Base-by-base conservation (phyloP, 2,113 vertebrate genomes). In the Chaenocephalus aceratus region DNA sequence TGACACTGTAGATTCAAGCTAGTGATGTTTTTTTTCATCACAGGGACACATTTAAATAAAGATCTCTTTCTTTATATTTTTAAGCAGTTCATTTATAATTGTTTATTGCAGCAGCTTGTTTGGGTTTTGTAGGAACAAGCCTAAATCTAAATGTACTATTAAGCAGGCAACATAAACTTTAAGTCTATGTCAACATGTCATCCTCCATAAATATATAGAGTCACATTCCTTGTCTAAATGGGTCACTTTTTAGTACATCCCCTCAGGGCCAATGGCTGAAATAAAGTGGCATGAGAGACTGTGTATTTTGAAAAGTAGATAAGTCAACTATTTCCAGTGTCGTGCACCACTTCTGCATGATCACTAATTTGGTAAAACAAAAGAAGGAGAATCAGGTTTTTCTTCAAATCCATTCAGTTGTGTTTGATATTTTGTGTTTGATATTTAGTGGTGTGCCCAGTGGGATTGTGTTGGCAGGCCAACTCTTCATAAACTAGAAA, bases 21-120 rank as follows among this genome's bases (percentile, higher is more conserved):
- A 30, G 30, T 30, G 30, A 30, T 30, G 3, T 30, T 30, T 30
- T 4, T 4, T 30, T 30, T 30, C 30, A 30, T 30, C 30, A 30
- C 30, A 4, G 30, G 30, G 30, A 30, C 30, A 30, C 30, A 30
- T 30, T 30, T 30, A 30, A 30, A 30, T 30, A 30, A 30, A 30
- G 30, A 30, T 30, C 3, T 30, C 30, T 30, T 30, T 30, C 30
- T 30, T 30, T 15, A 14, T 23, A 67, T 65, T 45, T 26, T 18
- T 46, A 26, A 10, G 49, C 56, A 76, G 61, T 45, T 72, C 44
- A 72, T 52, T 68, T 13, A 64, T 11, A 45, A 67, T 14, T 46
- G 23, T 5, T 66, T 62, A 71, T 67, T 72, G 72, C 67, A 73
- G 30, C 57, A 59, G 57, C 36, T 36, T 65, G 46, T 30, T 30